Evolutionary conservation across 2,797 vertebrate genomes (phyloP).

Genomic region (Cuculus canorus): DNA sequence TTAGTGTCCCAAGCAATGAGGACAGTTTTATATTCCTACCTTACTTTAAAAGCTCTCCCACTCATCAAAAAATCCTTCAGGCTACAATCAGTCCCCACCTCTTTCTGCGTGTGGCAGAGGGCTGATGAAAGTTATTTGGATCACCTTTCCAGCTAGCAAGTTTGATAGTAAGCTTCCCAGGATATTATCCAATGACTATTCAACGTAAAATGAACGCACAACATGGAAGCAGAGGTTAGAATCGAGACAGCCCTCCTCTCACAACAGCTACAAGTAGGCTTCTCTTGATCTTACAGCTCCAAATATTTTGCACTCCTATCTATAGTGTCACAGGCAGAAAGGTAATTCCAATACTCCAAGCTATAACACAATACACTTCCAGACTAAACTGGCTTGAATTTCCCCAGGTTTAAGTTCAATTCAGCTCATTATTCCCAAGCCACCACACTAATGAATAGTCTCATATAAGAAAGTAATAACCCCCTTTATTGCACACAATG

Average conservation of each 20-base stretch:
- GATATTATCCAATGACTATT: neutral
- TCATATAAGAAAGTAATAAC: neutral
- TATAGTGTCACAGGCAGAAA: neutral
- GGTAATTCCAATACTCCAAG: neutral
- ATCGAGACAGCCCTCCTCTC: neutral
- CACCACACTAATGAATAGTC: neutral
- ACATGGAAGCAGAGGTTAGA: neutral
- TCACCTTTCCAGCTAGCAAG: neutral
- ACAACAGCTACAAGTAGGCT: neutral
- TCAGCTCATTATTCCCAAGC: neutral
- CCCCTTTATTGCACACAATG: neutral
- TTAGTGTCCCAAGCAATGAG: conserved; percentile 8
- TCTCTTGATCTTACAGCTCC: neutral
- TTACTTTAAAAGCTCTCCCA: neutral
- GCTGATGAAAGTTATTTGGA: neutral
- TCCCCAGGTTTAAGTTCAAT: neutral
- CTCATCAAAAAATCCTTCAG: neutral
- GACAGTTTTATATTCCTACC: neutral
- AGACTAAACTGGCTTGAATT: neutral
- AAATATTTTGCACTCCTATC: neutral
- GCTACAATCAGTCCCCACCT: neutral
- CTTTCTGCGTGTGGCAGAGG: neutral
- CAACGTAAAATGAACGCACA: neutral
- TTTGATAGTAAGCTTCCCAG: neutral
- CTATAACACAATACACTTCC: neutral